Conservation (phyloP, 2,113 vertebrate species). For the Eublepharis macularius region DNA sequence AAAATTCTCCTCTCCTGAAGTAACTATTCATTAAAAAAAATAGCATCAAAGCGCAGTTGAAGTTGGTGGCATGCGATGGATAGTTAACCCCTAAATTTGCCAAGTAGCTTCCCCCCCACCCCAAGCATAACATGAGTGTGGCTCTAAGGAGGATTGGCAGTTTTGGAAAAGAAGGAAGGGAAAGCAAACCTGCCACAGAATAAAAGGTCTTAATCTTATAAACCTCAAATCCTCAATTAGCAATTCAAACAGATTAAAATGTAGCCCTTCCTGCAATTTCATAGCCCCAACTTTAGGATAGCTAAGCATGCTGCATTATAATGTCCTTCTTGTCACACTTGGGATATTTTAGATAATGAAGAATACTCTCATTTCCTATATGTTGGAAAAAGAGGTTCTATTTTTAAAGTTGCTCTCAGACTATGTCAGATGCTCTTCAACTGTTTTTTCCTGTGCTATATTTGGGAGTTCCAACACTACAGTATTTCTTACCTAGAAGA, state of each 20-base stretch:
- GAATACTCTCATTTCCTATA: slow-evolving; percentile 38
- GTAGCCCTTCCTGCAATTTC: slow-evolving; percentile 51
- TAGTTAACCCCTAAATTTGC: slow-evolving; percentile 25
- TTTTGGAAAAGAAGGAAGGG: slow-evolving; percentile 56
- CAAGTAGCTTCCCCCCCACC: slow-evolving; percentile 44
- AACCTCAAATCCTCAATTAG: slow-evolving; percentile 63
- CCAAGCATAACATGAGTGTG: too few relatives aligned
- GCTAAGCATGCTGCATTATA: slow-evolving; percentile 39
- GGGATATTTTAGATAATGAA: slow-evolving; percentile 46
- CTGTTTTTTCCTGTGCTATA: too few relatives aligned
- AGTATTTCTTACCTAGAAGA: slow-evolving; percentile 11
- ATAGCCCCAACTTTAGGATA: slow-evolving; percentile 34
- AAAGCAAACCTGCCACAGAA: slow-evolving; percentile 28
- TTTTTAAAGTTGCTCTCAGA: neutral
- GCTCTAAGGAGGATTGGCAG: slow-evolving; percentile 61
- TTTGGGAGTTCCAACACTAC: neutral
- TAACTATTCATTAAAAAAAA: neutral
- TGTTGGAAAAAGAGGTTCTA: slow-evolving; percentile 3
- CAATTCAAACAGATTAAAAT: slow-evolving; percentile 64
- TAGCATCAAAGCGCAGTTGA: neutral
- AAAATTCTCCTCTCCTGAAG: neutral
- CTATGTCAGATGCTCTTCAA: neutral
- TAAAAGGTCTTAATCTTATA: slow-evolving; percentile 64
- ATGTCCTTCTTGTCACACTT: slow-evolving; percentile 46
- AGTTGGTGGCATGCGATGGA: neutral